Base-by-base conservation (phyloP, 2,888 invertebrate species). In the Pandemis cinnamomeana region DNA sequence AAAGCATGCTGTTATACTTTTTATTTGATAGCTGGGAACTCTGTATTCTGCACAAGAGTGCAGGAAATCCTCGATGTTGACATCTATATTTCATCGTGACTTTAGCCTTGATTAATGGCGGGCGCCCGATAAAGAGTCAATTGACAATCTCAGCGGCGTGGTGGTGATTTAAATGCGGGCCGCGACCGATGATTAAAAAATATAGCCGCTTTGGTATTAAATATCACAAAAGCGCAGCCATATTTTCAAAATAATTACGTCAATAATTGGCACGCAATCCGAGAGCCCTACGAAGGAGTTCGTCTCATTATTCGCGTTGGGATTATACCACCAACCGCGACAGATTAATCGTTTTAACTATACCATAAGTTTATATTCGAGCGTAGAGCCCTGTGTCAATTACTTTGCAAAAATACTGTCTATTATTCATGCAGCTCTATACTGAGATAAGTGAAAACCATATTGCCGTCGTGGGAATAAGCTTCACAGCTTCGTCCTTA, bases 191-290 rank as follows among this genome's bases (percentile, higher is more conserved):
- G 87, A 89, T 89, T 90, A 89, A 91, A 90, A 91, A 87, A 90
- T 90, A 91, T 89, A 80, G 84, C 88, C 87, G 83, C 87, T 87
- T 90, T 85, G 6, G 80, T 87, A 88, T 89, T 90, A 90, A 93
- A 92, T 90, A 91, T 88, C 86, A 88, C 89, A 91, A 90, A 90
- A 88, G 87, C 86, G 84, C 76, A 85, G 87, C 87, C 89, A 93
- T 93, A 93, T 91, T 91, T 94, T 93, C 87, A 91, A 92, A 90
- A 92, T 93, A 93, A 93, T 92, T 91, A 92, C 93, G 89, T 89
- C 91, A 92, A 94, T 94, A 94, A 94, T 93, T 93, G 93, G 92
- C 92, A 92, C 91, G 91, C 89, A 87, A 88, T 87, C 78, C 75
- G 79, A 83, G 83, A 83, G 84, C 84, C 81, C 78, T 85, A 86